Evolutionary conservation across 2,113 vertebrate genomes (phyloP), one percentile per base, ranked within the genome.

Genomic region (Xenopus laevis): DNA sequence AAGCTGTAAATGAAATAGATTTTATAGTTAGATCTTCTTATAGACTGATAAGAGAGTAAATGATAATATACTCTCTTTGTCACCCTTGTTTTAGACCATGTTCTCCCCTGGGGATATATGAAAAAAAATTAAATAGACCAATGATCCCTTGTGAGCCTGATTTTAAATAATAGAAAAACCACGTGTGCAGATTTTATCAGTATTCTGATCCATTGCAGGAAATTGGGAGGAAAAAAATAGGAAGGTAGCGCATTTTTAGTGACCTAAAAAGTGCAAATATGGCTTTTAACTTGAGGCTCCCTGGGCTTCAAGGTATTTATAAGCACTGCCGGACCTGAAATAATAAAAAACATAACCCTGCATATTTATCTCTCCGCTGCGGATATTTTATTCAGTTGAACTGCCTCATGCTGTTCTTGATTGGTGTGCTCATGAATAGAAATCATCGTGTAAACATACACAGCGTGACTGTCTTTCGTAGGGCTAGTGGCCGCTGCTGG

Each of bases 371-470:
- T 77, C 67, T 69, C 58, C 55, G 67, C 67, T 61, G 66, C 47
- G 60, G 74, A 77, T 77, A 77, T 77, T 77, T 77, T 77, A 77
- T 77, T 70, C 74, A 77, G 74, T 77, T 77, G 74, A 77, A 77
- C 74, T 77, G 74, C 67, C 74, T 77, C 74, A 77, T 77, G 74
- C 74, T 77, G 74, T 77, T 77, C 74, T 77, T 77, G 74, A 77
- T 77, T 77, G 74, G 74, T 77, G 74, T 77, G 74, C 74, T 77
- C 74, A 77, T 77, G 74, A 77, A 77, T 77, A 77, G 74, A 77
- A 77, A 77, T 77, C 74, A 77, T 77, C 74, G 67, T 77, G 74
- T 77, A 77, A 77, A 77, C 74, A 77, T 77, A 77, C 74, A 52
- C 74, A 77, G 74, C 74, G 74, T 77, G 74, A 70, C 74, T 55